These are phyloP conservation scores for Plecotus auritus DNA, from an alignment of 2,113 vertebrate genomes.

Conservation along the genomic window DNA sequence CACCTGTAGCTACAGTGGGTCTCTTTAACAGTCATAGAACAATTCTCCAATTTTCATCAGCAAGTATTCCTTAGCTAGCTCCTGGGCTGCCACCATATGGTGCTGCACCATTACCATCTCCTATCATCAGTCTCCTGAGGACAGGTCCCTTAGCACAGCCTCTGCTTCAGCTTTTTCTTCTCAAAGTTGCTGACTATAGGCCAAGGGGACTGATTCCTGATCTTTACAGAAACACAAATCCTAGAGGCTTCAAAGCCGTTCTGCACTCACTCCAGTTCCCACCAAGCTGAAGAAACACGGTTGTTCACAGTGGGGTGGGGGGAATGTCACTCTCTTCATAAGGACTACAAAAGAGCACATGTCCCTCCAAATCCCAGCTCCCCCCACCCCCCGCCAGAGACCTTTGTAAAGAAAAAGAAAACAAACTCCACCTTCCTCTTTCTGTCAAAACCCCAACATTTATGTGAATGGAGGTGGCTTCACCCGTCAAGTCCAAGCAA, in stretches of 20 bases:
- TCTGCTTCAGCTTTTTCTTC: not conserved
- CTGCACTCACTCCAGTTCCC: not conserved
- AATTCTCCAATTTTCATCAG: not conserved
- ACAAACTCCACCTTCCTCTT: not conserved
- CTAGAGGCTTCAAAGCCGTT: not conserved
- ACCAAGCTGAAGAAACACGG: not conserved
- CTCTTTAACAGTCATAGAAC: not conserved
- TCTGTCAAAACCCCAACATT: not conserved
- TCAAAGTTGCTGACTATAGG: not conserved
- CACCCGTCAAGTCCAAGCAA: no score
- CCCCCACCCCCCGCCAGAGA: not conserved
- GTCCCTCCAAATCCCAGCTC: not conserved
- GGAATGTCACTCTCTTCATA: not conserved
- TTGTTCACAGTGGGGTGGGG: not conserved
- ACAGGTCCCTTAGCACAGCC: not conserved
- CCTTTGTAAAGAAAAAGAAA: not conserved
- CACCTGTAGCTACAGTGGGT: not conserved
- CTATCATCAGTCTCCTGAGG: not conserved
- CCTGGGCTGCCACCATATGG: not conserved
- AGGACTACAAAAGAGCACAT: not conserved
- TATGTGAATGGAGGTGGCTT: not conserved
- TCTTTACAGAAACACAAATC: not conserved
- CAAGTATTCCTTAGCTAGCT: not conserved
- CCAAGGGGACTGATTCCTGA: not conserved
- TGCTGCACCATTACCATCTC: not conserved